Evolutionary conservation across 2,888 invertebrate species (phyloP), one percentile per base, ranked within the genome.

Genomic region (Hydrotaea diabolus): DNA sequence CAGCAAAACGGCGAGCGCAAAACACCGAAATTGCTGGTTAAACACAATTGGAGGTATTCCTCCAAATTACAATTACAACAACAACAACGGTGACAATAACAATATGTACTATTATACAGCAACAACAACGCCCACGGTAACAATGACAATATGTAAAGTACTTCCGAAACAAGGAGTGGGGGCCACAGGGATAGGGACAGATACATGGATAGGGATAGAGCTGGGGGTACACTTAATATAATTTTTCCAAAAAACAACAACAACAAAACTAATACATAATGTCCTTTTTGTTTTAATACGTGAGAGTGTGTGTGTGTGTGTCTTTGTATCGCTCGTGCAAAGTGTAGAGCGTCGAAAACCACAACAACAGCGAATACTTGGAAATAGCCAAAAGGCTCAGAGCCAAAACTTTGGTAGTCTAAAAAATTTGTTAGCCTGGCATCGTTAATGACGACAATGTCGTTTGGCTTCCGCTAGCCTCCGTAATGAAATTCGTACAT

Each of bases 21-120:
- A 53, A 80, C 31, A 78, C 75, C 83, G 77, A 77, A 80, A 84
- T 84, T 77, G 80, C 80, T 80, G 80, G 80, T 84, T 80, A 84
- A 80, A 80, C 77, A 77, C 77, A 84, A 84, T 77, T 78, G 69
- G 69, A 69, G 13, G 69, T 69, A 69, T 23, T 69, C 69, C 46
- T 23, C 21, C 43, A 69, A n/a, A 69, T 69, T 69, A 69, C 43
- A 69, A 62, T 23, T 59, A 59, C 64, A 83, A 77, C 66, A 79
- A 83, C 72, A 83, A 72, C 76, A 80, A 73, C 80, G 73, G 80
- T 73, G 59, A 74, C 80, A 77, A 80, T 39, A 71, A 36, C 64
- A 71, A 57, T 73, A 39, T 73, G 36, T 55, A 36, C 19, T 19
- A 55, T 73, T 17, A 11, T 53, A n/a, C 80, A 53, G n/a, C 57